Percentiles rank a stretch among this genome's conserved stretches.
These are phyloP conservation scores for Caerostris extrusa DNA, from an alignment of 1,140 invertebrate species.

Conservation along the genomic window DNA sequence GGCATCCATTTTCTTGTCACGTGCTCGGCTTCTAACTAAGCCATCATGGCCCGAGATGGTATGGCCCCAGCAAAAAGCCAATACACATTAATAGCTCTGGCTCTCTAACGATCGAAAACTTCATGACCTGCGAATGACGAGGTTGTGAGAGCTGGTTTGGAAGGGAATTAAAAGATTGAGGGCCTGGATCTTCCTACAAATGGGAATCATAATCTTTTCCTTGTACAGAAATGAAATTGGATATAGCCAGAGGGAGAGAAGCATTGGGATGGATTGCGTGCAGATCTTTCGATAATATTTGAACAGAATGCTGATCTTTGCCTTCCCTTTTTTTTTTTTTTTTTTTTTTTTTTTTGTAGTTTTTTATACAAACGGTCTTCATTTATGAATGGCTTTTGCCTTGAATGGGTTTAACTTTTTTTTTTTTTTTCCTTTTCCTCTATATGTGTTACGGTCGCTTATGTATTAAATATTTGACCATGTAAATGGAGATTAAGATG, in stretches of 20 bases:
- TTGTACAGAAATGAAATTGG: conserved; percentile 47
- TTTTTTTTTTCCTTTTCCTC: background rate
- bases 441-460: background rate
- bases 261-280: conserved; percentile 4
- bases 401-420: background rate
- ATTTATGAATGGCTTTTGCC: background rate
- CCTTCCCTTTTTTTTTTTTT: background rate
- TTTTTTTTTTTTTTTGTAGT: background rate
- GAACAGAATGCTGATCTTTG: conserved; percentile 45
- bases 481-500: conserved; percentile 12
- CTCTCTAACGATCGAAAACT: conserved; percentile 51
- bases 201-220: conserved; percentile 53
- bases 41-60: conserved; percentile 41
- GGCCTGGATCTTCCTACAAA: conserved; percentile 50
- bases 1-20: conserved; percentile 71
- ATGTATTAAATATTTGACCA: background rate
- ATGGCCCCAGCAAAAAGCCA: conserved; percentile 44
- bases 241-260: background rate
- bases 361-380: no score
- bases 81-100: conserved; percentile 71
- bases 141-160: conserved; percentile 1
- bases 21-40: conserved; percentile 52
- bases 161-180: conserved; percentile 70
- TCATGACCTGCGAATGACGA: conserved; percentile 48
- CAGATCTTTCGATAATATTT: conserved; percentile 40